phyloP scores from a whole-genome alignment of 2,797 vertebrate species.

The Neomorphus geoffroyi region DNA sequence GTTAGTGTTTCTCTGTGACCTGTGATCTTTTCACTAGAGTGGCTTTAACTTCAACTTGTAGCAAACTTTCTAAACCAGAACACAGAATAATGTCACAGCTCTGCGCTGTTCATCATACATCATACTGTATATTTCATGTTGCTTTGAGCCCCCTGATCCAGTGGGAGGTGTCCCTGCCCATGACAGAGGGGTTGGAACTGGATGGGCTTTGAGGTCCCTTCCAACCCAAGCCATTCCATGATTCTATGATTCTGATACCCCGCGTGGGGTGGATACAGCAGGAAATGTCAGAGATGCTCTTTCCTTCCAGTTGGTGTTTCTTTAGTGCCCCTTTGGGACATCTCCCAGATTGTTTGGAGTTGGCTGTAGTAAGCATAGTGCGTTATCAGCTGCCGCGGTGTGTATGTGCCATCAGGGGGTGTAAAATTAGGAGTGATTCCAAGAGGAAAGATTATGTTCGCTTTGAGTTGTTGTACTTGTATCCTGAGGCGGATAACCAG shows the following conservation, averaged over 20 bases:
- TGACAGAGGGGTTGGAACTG: no score
- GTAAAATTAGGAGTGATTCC: constrained; percentile 53
- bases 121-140: not conserved
- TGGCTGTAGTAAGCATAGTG: not conserved
- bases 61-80: not conserved
- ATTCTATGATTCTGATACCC: not conserved
- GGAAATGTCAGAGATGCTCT: not conserved
- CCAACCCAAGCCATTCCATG: no score
- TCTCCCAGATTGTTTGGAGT: not conserved
- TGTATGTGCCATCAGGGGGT: constrained; percentile 1
- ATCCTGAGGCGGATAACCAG: constrained; percentile 33
- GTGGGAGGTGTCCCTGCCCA: no score
- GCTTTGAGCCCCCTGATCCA: no score
- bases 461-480: constrained; percentile 2
- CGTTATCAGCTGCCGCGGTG: not conserved
- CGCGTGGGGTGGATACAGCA: not conserved
- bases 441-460: constrained; percentile 38
- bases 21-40: not conserved
- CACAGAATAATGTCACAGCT: not conserved
- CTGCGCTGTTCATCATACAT: not conserved
- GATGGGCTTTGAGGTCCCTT: no score
- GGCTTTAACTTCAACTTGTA: not conserved
- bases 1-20: not conserved
- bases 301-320: not conserved
- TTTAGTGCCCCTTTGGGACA: not conserved